A percentile compares a stretch with the other conserved stretches of the same genome.
Conservation (phyloP, 2,797 vertebrate genomes). For the Clarias fuscus region DNA sequence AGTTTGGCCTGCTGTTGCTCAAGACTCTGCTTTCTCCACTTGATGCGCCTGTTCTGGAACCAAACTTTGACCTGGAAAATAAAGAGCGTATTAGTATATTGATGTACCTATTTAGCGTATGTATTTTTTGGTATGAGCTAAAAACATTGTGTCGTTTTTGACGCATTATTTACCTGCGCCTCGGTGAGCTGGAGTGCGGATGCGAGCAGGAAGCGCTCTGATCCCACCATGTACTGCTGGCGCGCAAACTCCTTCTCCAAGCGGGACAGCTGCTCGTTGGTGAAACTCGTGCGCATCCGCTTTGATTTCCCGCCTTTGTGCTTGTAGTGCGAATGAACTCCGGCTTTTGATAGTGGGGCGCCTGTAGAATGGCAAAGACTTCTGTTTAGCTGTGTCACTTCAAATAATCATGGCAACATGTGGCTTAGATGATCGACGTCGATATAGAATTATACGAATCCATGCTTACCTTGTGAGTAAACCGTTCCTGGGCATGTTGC, state of each 20-base stretch:
- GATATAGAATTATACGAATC: neutral
- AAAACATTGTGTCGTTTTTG: neutral
- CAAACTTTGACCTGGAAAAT: constrained; percentile 80
- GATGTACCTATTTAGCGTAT: neutral
- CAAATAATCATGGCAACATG: neutral
- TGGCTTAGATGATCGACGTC: too few species aligned
- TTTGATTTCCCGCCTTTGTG: constrained; percentile 78
- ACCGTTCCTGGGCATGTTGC: constrained; percentile 67
- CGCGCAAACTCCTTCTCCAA: constrained; percentile 83
- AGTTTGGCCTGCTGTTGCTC: constrained; percentile 84
- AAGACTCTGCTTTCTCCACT: constrained; percentile 86
- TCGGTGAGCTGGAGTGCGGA: constrained; percentile 79
- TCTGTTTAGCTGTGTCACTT: neutral
- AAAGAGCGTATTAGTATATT: neutral
- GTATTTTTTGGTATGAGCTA: too few species aligned
- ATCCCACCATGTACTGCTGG: constrained; percentile 87
- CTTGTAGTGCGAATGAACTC: constrained; percentile 66
- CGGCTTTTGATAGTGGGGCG: constrained; percentile 64
- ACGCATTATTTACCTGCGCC: constrained; percentile 71
- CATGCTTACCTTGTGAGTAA: constrained; percentile 74
- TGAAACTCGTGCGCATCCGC: constrained; percentile 82
- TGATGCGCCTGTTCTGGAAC: constrained; percentile 86
- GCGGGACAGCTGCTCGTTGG: constrained; percentile 80
- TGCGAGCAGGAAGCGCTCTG: constrained; percentile 79
- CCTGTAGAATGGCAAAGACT: constrained; percentile 54